A percentile compares a stretch with the other conserved stretches of the same genome.
Evolutionary conservation across 2,797 vertebrate genomes (phyloP).

Genomic region (Anableps anableps): DNA sequence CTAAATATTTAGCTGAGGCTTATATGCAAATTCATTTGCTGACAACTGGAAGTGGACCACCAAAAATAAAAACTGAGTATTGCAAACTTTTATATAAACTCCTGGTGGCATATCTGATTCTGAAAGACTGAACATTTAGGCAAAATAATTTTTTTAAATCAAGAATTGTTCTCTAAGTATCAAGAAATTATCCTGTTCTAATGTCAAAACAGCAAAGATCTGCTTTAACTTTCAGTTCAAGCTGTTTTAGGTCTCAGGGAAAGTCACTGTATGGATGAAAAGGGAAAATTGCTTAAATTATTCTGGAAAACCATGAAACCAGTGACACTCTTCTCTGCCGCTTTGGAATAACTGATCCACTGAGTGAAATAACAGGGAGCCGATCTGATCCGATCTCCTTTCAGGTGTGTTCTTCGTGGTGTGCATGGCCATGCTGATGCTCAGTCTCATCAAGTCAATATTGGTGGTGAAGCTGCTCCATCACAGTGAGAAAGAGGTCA

Average conservation of each 20-base stretch:
- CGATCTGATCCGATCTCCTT: neutral
- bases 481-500: slow-evolving; percentile 72
- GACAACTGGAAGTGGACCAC: neutral
- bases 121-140: neutral
- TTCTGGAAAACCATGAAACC: neutral
- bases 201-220: neutral
- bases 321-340: neutral
- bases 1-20: neutral
- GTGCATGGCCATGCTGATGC: slow-evolving; percentile 88
- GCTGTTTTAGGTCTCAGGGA: neutral
- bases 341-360: neutral
- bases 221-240: neutral
- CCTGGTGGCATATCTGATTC: too few species aligned
- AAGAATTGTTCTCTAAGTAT: neutral
- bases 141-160: neutral
- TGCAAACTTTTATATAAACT: too few species aligned
- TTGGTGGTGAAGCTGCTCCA: slow-evolving; percentile 87
- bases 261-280: neutral
- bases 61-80: neutral
- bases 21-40: neutral
- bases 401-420: slow-evolving; percentile 86
- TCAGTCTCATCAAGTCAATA: slow-evolving; percentile 88
- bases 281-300: neutral
- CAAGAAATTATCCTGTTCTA: neutral
- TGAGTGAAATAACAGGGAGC: neutral